phyloP scores from a whole-genome alignment of 2,888 invertebrate genomes.

The Xanthorhoe spadicearia region DNA sequence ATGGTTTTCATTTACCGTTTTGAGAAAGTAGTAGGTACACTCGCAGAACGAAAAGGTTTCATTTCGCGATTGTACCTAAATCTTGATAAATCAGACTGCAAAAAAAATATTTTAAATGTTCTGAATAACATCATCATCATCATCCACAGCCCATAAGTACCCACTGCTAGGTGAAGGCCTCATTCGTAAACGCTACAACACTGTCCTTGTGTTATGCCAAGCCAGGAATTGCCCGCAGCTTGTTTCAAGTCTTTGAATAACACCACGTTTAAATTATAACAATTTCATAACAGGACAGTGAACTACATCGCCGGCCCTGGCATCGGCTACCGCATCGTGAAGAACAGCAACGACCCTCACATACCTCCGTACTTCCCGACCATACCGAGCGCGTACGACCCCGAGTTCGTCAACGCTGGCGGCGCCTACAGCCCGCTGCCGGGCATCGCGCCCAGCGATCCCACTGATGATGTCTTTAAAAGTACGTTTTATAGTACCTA shows the following conservation, averaged over 20 bases:
- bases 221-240: too few species aligned
- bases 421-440: conserved; percentile 49
- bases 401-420: conserved; percentile 73
- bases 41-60: too few species aligned
- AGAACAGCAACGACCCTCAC: conserved; percentile 88
- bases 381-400: conserved; percentile 83
- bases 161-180: too few species aligned
- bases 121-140: too few species aligned
- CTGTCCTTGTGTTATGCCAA: too few species aligned
- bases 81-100: too few species aligned
- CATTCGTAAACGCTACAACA: too few species aligned
- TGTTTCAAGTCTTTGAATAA: background rate
- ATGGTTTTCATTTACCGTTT: too few species aligned
- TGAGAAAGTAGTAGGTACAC: too few species aligned
- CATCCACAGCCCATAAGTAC: too few species aligned
- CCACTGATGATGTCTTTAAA: conserved; percentile 75
- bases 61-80: too few species aligned
- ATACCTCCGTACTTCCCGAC: conserved; percentile 86
- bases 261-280: background rate
- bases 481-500: conserved; percentile 50
- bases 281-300: conserved; percentile 82
- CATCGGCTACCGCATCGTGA: conserved; percentile 90
- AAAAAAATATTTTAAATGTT: too few species aligned
- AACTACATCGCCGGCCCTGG: conserved; percentile 92
- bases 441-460: conserved; percentile 55